Base-by-base conservation (phyloP, 2,888 invertebrate species). In the Eudemis profundana region DNA sequence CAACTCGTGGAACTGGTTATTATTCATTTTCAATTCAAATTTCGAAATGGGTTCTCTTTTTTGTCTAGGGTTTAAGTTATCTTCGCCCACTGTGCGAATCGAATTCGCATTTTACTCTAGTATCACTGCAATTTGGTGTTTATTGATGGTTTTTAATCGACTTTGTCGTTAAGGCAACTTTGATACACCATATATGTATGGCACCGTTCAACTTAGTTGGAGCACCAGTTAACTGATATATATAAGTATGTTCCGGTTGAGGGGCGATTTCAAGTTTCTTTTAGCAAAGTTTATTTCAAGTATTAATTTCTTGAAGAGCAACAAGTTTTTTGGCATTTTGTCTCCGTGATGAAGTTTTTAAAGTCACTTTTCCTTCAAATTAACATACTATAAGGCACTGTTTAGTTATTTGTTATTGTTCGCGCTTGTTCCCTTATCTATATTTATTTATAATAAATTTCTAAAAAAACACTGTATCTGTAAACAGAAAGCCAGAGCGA, bases 311-410 rank as follows among this genome's bases (percentile, higher is more conserved):
- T 90, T 92, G 82, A 89, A 92, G 76, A 86, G 89, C 70, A 87
- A 82, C 82, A 85, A 85, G 77, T 90, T 87, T 85, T 87, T 89
- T 90, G 89, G 88, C 92, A 92, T 92, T 92, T 92, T 92, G 92
- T 88, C 82, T 89, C 90, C 87, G 90, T 90, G 78, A 68, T 83
- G 82, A 67, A 73, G 74, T 82, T 85, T 81, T 84, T 77, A 71
- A 76, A 61, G 71, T 75, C 78, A 81, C 79, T 81, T 81, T 83
- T 77, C 72, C 75, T 85, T 86, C 81, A 85, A 87, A 80, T 74
- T 76, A 84, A 84, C 80, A 83, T 86, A 79, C 70, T 85, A 82
- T 61, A 90, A 91, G 91, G 92, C 92, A 92, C 92, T 90, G 78
- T 86, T 82, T 74, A 75, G 79, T 83, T 83, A 77, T 79, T 74